Evolutionary conservation across 1,140 invertebrate species (phyloP), one percentile per base, ranked within the genome.

Genomic region (Hetaerina americana): DNA sequence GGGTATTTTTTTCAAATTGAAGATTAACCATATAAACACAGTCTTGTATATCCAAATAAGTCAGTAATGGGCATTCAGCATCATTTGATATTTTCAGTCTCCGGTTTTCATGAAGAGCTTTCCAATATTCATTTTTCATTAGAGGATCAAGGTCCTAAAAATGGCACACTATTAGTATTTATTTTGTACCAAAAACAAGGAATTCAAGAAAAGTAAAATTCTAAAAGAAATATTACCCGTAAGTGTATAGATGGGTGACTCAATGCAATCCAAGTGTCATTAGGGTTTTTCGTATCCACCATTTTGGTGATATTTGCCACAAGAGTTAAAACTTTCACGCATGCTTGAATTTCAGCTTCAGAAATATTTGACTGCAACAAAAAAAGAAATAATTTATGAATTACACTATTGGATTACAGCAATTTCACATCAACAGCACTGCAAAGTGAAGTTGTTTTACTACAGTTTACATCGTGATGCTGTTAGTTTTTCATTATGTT

Each of bases 1-100:
- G 82, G 77, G 87, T 86, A 75, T 87, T 85, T 77, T 88, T 83
- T 75, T 85, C 82, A 29, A 83, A 81, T 68, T 84, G 79, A 71
- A 82, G 77, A 75, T 92, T 91, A 0, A 92, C 87, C 76, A 85
- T 80, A 75, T 90, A 86, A 25, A 93, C 83, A 72, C 86, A 85
- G 67, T 89, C 86, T 78, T 88, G 86, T 72, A 93, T 87, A 77
- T 92, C 89, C 72, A 82, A 82, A 74, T 90, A 87, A 5, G 88
- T 90, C 40, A 93, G 79, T 70, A 92, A 78, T 26, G 85, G 79
- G 78, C 87, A 88, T 66, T 79, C 76, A 72, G 82, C 82, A 2
- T 79, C 76, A 75, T 84, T 82, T 71, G 79, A 81, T 40, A 81
- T 78, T 78, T 90, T 90, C 18, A 83, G 79, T 73, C 82, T 76